A percentile compares a stretch with the other conserved stretches of the same genome.
These are phyloP conservation scores for Trididemnum nubilum DNA, from an alignment of 23 tunicate genomes.

Conservation along the genomic window DNA sequence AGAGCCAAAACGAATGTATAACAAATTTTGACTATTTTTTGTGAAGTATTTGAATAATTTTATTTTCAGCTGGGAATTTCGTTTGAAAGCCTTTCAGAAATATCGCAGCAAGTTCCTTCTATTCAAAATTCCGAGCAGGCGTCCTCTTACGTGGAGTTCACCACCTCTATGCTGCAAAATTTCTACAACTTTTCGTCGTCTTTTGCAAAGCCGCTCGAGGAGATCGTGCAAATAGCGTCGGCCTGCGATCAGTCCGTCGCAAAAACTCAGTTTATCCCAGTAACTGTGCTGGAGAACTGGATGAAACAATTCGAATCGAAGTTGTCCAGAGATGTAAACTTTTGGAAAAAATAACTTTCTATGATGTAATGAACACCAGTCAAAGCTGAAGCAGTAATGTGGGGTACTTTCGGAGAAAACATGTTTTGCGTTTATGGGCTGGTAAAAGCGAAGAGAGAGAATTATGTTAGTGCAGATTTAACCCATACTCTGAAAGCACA, in stretches of 20 bases:
- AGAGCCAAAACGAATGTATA: too few species aligned
- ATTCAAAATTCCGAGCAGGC: conserved; percentile 12
- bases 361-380: too few species aligned
- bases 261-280: conserved; percentile 65
- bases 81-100: conserved; percentile 44
- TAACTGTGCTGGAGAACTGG: conserved; percentile 68
- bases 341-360: conserved; percentile 80
- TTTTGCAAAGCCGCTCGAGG: conserved; percentile 45
- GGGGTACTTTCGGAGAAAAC: too few species aligned
- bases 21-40: too few species aligned
- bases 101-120: conserved; percentile 69
- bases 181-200: conserved; percentile 75
- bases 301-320: conserved; percentile 59
- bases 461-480: too few species aligned
- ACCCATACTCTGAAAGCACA: too few species aligned
- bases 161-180: conserved; percentile 50
- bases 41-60: too few species aligned
- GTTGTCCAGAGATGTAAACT: conserved; percentile 66
- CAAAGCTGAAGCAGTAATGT: too few species aligned
- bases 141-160: conserved; percentile 53
- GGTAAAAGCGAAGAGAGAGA: too few species aligned
- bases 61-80: conserved; percentile 74
- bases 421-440: too few species aligned
- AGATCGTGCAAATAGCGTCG: conserved; percentile 35
- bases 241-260: conserved; percentile 27